A percentile compares a stretch with the other conserved stretches of the same genome.
These are phyloP conservation scores for Dryoscopus gambensis DNA, from an alignment of 2,113 vertebrate genomes.

Conservation along the genomic window DNA sequence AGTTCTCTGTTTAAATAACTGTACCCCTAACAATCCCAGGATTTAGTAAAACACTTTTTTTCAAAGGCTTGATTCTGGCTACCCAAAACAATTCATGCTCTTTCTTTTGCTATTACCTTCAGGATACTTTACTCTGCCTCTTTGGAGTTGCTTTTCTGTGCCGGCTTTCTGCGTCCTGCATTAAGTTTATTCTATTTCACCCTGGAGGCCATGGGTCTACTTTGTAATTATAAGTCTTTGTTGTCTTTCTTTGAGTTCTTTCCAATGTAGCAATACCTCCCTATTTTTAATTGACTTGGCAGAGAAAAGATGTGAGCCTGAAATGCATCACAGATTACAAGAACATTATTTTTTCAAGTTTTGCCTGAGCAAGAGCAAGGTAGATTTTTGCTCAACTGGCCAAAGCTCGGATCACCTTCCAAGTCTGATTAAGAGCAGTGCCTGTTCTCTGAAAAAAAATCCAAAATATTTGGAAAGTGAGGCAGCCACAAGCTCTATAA, in stretches of 20 bases:
- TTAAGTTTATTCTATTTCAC: neutral
- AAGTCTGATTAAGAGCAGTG: neutral
- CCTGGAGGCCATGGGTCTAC: neutral
- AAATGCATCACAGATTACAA: neutral
- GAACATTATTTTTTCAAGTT: neutral
- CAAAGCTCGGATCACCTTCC: neutral
- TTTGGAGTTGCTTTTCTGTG: neutral
- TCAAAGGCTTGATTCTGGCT: neutral
- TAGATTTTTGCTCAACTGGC: neutral
- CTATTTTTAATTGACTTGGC: conserved; percentile 53
- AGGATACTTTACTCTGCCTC: neutral
- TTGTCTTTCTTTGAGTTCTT: conserved; percentile 13
- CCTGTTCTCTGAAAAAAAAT: neutral
- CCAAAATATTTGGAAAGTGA: neutral
- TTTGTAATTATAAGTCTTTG: conserved; percentile 2
- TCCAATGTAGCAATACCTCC: neutral
- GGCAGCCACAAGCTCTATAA: neutral
- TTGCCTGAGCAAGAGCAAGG: neutral
- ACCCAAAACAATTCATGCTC: neutral
- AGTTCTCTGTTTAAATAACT: neutral
- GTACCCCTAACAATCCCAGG: neutral
- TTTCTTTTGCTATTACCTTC: neutral
- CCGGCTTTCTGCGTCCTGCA: neutral
- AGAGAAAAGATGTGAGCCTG: neutral
- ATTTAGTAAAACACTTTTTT: neutral